These are phyloP conservation scores for Dorcus hopei DNA, from an alignment of 2,888 invertebrate genomes.

Conservation along the genomic window DNA sequence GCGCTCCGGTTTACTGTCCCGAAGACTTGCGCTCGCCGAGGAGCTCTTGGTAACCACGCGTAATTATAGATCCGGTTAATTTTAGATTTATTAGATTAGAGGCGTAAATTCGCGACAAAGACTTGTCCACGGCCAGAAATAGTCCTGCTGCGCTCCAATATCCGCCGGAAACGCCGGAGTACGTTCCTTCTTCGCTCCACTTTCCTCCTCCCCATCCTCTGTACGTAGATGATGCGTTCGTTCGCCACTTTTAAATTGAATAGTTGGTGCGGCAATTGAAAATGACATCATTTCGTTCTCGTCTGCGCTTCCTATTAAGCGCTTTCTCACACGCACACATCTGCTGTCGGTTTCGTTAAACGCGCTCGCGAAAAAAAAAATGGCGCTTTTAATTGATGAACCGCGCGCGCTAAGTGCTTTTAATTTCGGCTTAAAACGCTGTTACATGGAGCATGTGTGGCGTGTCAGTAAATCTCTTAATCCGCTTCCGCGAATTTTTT, in stretches of 20 bases:
- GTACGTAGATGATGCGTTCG: background rate
- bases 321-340: background rate
- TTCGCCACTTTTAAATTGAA: background rate
- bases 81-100: constrained; percentile 11
- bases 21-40: too few relatives aligned
- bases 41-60: background rate
- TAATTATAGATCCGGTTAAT: constrained; percentile 13
- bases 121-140: constrained; percentile 3
- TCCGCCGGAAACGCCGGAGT: background rate
- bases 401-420: too few relatives aligned
- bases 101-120: constrained; percentile 6
- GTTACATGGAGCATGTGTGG: too few relatives aligned
- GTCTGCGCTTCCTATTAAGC: background rate
- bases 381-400: too few relatives aligned
- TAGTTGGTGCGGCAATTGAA: background rate
- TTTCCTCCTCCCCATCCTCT: background rate
- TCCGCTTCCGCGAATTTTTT: too few relatives aligned
- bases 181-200: too few relatives aligned
- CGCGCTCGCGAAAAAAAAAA: too few relatives aligned
- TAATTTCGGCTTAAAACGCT: too few relatives aligned
- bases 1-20: too few relatives aligned
- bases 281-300: background rate
- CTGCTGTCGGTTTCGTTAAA: background rate
- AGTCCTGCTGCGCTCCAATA: background rate
- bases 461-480: too few relatives aligned